phyloP scores from a whole-genome alignment of 2,888 invertebrate species.

The Tiliacea aurago region DNA sequence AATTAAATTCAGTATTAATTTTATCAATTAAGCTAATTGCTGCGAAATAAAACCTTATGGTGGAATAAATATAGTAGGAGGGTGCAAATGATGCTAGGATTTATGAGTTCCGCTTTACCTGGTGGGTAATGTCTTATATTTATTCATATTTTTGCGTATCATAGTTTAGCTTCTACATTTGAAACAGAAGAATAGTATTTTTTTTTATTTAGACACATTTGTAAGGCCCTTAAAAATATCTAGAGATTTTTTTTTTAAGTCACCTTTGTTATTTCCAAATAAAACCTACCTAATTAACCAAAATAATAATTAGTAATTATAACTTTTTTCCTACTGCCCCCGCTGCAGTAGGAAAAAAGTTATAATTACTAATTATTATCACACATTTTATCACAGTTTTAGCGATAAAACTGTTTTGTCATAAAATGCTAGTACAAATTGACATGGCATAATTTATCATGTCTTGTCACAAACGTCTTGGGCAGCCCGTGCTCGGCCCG shows the following conservation, averaged over 20 bases:
- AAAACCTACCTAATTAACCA: no score
- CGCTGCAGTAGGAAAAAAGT: no score
- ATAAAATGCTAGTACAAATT: no score
- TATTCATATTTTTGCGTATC: neutral
- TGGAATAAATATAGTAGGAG: slow-evolving; percentile 45
- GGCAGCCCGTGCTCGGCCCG: no score
- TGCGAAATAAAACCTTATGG: slow-evolving; percentile 52
- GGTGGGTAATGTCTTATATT: slow-evolving; percentile 13
- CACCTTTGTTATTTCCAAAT: neutral
- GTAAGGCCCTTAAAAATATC: neutral
- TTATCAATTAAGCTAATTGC: slow-evolving; percentile 61
- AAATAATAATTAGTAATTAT: no score
- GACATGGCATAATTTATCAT: no score
- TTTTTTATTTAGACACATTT: neutral
- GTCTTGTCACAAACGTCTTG: no score
- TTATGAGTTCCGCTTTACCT: slow-evolving; percentile 51
- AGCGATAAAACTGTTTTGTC: no score
- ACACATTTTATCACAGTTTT: no score
- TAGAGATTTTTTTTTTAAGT: neutral
- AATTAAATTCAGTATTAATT: slow-evolving; percentile 71
- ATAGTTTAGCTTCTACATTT: neutral
- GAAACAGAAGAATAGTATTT: neutral
- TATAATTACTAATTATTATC: no score
- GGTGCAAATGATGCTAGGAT: slow-evolving; percentile 61
- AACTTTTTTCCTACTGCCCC: no score